Evolutionary conservation across 2,888 invertebrate species (phyloP), one percentile per base, ranked within the genome.

Genomic region (Drosophila subquinaria): DNA sequence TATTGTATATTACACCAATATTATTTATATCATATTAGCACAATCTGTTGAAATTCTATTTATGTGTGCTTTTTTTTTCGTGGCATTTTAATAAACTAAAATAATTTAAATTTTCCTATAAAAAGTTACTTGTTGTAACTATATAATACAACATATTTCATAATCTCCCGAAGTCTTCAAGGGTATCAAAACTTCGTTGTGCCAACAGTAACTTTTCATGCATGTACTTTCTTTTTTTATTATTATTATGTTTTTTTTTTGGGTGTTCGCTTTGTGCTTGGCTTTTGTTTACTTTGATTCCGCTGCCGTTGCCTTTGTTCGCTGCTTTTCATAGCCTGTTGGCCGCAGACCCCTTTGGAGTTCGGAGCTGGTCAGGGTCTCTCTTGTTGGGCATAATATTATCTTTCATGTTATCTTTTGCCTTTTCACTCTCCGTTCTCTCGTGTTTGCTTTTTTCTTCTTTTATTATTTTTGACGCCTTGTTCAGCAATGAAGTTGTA

Each of bases 361-460:
- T 23, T 23, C 27, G 57, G 50, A 65, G 61, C 38, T 53, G 38
- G 55, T 42, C 27, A 30, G 35, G 53, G 36, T 40, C 61, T 67
- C 57, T 30, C 57, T 30, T 59, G 69, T 69, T 68, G 69, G 77
- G 77, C 82, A 89, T 88, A 89, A 88, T 89, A 86, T 89, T 89
- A 82, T 82, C 86, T 79, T 85, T 83, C 74, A 76, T 82, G 81
- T 88, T 81, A 80, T 85, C 82, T 85, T 77, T 82, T 77, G 85
- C 78, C 87, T 79, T 87, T 84, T 82, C 78, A 73, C 74, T 51
- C 52, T 36, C 42, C 48, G 57, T 68, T 69, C 6, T 23, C 23
- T 23, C 23, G 0, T 23, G 27, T 8, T 47, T 35, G 55, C 56
- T 68, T 66, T 38, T 56, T 43, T 55, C 5, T 2, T 4, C 56